Evolutionary conservation across 2,113 vertebrate species (phyloP).

Genomic region (Ellobius talpinus): DNA sequence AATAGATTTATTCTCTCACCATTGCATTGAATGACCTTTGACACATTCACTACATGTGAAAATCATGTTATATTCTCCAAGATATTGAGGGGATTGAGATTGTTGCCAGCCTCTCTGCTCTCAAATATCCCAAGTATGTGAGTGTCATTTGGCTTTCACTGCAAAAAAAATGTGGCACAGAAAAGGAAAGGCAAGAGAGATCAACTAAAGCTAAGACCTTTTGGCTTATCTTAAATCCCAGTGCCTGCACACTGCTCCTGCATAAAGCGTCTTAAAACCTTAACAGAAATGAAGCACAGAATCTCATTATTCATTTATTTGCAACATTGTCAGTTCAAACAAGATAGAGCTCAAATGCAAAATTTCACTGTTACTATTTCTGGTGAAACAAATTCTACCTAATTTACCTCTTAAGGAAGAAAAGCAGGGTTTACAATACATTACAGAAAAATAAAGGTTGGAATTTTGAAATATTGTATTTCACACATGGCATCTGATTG

Average conservation of each 20-base stretch:
- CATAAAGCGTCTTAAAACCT: not conserved
- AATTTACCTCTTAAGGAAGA: not conserved
- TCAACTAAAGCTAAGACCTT: not conserved
- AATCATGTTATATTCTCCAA: not conserved
- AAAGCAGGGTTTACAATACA: not conserved
- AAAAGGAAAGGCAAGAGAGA: not conserved
- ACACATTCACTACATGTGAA: not conserved
- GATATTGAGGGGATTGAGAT: not conserved
- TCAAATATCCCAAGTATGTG: not conserved
- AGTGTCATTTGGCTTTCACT: not conserved
- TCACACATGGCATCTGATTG: not conserved
- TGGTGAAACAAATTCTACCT: not conserved
- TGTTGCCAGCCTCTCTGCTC: not conserved
- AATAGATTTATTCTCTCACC: not conserved
- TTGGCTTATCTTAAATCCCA: not conserved
- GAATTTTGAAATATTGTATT: not conserved
- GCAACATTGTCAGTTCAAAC: not conserved
- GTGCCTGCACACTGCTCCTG: fast-evolving
- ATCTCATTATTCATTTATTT: not conserved
- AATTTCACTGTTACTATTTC: not conserved
- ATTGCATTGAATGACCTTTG: not conserved
- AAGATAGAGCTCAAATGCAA: not conserved
- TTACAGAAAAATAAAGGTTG: not conserved
- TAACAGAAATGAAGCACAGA: not conserved
- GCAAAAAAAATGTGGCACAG: not conserved